Evolutionary conservation across 2,888 invertebrate genomes (phyloP).

Genomic region (Ecliptopera silaceata): DNA sequence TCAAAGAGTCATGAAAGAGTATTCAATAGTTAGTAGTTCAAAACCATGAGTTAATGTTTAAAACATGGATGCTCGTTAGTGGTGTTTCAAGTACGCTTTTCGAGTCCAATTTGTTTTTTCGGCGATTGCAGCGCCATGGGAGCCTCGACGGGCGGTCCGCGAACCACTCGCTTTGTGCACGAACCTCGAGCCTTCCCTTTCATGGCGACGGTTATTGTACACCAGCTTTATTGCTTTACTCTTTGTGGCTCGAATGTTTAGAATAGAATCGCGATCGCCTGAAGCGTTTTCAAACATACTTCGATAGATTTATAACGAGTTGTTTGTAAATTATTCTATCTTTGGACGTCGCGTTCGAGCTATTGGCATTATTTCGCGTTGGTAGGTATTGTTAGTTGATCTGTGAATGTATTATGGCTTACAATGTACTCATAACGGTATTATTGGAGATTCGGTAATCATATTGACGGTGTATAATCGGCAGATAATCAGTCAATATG

Average conservation of each 20-base stretch:
- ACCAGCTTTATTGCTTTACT: slow-evolving; percentile 58
- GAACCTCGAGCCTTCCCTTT: slow-evolving; percentile 59
- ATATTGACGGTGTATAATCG: slow-evolving; percentile 47
- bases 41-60: slow-evolving; percentile 48
- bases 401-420: too few species aligned
- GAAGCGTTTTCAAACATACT: slow-evolving; percentile 48
- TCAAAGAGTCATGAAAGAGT: too few species aligned
- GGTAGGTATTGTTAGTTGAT: slow-evolving; percentile 40
- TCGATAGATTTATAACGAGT: slow-evolving; percentile 49
- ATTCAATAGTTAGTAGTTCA: slow-evolving; percentile 1
- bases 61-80: slow-evolving; percentile 60
- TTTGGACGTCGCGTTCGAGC: slow-evolving; percentile 37
- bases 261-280: slow-evolving; percentile 54
- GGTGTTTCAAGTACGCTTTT: slow-evolving; percentile 40
- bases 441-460: slow-evolving; percentile 48
- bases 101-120: slow-evolving; percentile 68
- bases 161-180: slow-evolving; percentile 61
- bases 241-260: slow-evolving; percentile 55
- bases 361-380: slow-evolving; percentile 37
- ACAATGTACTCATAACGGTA: slow-evolving; percentile 49
- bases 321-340: slow-evolving; percentile 47
- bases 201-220: slow-evolving; percentile 67
- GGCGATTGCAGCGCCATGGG: slow-evolving; percentile 58
- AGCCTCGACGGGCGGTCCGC: slow-evolving; percentile 63
- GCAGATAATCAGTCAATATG: slow-evolving; percentile 51